Conservation (phyloP, 1,140 invertebrate species). For the Lepidurus couesii region DNA sequence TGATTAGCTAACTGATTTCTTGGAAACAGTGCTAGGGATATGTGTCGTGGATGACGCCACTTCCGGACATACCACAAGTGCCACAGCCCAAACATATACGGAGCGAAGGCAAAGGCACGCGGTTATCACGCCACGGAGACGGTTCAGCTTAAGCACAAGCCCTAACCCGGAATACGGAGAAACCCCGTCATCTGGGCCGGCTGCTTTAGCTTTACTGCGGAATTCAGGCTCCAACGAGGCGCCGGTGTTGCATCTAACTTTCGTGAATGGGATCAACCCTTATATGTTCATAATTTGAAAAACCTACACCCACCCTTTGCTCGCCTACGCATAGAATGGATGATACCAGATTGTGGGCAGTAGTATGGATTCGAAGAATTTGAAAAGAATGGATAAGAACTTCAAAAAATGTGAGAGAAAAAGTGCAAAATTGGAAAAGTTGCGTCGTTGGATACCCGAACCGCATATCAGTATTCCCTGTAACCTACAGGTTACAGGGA, state of each 20-base stretch:
- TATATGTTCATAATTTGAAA: background rate
- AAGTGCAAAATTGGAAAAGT: background rate
- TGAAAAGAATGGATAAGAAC: too few species aligned
- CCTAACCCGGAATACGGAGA: background rate
- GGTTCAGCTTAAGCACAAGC: background rate
- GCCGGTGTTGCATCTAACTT: background rate
- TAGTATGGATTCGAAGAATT: too few species aligned
- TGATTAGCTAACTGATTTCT: background rate
- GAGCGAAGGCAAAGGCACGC: background rate
- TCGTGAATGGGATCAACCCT: background rate
- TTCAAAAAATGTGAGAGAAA: background rate
- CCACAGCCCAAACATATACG: background rate
- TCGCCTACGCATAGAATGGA: too few species aligned
- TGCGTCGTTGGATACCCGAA: background rate
- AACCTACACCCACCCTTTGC: too few species aligned
- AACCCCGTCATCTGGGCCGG: background rate
- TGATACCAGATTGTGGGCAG: too few species aligned
- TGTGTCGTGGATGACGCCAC: background rate
- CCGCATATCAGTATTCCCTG: background rate
- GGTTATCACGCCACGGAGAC: background rate
- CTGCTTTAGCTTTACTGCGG: background rate
- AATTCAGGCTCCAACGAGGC: background rate
- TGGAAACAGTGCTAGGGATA: background rate
- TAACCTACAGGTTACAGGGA: background rate
- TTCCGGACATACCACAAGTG: slow-evolving; percentile 8